These are phyloP conservation scores for Thereva nobilitata DNA, from an alignment of 2,888 invertebrate species.

Conservation along the genomic window DNA sequence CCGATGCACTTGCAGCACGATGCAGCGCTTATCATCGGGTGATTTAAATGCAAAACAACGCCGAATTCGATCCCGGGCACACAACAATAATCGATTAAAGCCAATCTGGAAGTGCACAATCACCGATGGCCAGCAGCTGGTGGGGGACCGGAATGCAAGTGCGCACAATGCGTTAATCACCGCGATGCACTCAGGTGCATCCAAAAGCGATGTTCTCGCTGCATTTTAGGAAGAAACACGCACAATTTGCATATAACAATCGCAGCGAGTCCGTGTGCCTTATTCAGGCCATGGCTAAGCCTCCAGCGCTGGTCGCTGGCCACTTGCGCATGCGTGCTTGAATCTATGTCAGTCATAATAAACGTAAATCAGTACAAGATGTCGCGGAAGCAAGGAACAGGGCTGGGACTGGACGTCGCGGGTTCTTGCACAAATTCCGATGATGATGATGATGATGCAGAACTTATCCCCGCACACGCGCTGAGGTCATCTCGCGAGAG, in stretches of 20 bases:
- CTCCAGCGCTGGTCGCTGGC: too few species aligned
- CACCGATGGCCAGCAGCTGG: constrained; percentile 1
- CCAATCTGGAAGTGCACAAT: neutral
- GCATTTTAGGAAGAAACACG: too few species aligned
- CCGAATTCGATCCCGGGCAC: neutral
- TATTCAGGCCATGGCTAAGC: too few species aligned
- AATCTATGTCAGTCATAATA: constrained; percentile 37
- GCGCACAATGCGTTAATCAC: constrained; percentile 1
- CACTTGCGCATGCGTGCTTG: constrained; percentile 16
- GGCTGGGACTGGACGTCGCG: constrained; percentile 1
- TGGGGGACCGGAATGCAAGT: constrained; percentile 3
- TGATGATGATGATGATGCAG: constrained; percentile 11
- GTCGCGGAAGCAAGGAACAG: constrained; percentile 17
- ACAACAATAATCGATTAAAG: constrained; percentile 19
- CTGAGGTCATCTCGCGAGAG: too few species aligned
- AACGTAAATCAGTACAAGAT: constrained; percentile 35
- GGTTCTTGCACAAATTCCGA: constrained; percentile 24
- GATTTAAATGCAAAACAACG: constrained; percentile 28
- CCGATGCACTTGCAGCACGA: constrained; percentile 8
- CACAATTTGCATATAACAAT: too few species aligned
- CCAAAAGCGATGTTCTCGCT: too few species aligned
- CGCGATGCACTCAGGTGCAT: too few species aligned
- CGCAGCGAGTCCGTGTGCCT: too few species aligned
- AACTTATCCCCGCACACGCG: constrained; percentile 2
- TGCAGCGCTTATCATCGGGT: constrained; percentile 6